Evolutionary conservation across 2,888 invertebrate genomes (phyloP).

Genomic region (Didymodactylos carnosus): DNA sequence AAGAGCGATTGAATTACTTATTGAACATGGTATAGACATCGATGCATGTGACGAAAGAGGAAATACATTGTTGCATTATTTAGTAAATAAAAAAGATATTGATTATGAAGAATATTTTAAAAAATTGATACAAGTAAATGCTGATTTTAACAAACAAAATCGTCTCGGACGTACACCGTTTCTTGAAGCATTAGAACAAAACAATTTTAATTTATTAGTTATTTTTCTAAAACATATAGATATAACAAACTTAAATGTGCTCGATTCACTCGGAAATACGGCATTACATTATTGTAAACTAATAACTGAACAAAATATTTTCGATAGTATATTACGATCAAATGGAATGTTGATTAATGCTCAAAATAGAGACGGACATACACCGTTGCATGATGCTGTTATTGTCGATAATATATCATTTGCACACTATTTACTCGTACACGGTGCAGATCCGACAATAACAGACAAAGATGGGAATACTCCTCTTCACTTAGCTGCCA

Average conservation of each 20-base stretch:
- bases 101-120: not conserved
- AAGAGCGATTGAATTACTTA: not conserved
- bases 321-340: not conserved
- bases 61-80: not conserved
- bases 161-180: not conserved
- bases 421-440: not conserved
- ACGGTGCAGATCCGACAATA: not conserved
- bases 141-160: not conserved
- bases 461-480: not conserved
- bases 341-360: conserved; percentile 46
- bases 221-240: not conserved
- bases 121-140: not conserved
- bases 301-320: not conserved
- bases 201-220: not conserved
- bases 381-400: conserved; percentile 64
- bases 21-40: not conserved
- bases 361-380: conserved; percentile 65
- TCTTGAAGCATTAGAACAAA: not conserved
- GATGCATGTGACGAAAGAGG: not conserved
- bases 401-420: not conserved
- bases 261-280: not conserved
- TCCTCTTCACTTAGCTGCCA: not conserved
- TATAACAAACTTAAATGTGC: not conserved
- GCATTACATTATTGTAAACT: not conserved
- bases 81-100: not conserved